Base-by-base conservation (phyloP, 2,797 vertebrate genomes). In the Leucoraja ocellata region DNA sequence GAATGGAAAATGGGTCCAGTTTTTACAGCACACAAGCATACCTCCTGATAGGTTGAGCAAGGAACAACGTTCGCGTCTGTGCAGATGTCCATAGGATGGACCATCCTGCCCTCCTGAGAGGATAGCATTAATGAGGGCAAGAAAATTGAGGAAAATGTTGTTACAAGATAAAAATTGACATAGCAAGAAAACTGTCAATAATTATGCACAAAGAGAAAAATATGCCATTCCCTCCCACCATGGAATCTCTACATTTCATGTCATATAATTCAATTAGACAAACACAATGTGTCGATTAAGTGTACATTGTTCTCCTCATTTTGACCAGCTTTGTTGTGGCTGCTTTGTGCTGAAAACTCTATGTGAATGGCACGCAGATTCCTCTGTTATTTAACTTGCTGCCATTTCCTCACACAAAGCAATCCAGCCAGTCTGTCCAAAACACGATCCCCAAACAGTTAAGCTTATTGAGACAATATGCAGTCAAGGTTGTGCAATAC, bases 11-110 rank as follows among this genome's bases (percentile, higher is more conserved):
- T 76, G 71, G 71, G 25, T 46, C 36, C 90, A 54, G 90, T 58
- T 54, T 39, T 71, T 76, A 54, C 23, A 76, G 39, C 11, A 76
- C 71, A 74, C 21, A 92, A 92, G 90, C 90, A 1, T 92, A 92
- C 90, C 90, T 92, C 90, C 90, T 92, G 90, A 76, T 36, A 92
- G 90, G 90, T 54, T 92, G 90, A 92, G 71, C 90, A 73, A 74
- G 73, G 90, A 73, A 16, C 90, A 92, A 74, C 90, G 90, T 74
- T 92, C 71, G 13, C 90, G 90, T 92, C 90, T 92, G 90, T 92
- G 90, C 6, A 92, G 90, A 58, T 92, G 90, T 76, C 90, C 90
- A 76, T 92, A 71, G 90, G 73, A 92, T 92, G 73, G 90, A 92
- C 90, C 90, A 76, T 92, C 90, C 71, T 73, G 71, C 71, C 71